Conservation (phyloP, 92 coral and sea anemone genomes). For the Bergia sp. region DNA sequence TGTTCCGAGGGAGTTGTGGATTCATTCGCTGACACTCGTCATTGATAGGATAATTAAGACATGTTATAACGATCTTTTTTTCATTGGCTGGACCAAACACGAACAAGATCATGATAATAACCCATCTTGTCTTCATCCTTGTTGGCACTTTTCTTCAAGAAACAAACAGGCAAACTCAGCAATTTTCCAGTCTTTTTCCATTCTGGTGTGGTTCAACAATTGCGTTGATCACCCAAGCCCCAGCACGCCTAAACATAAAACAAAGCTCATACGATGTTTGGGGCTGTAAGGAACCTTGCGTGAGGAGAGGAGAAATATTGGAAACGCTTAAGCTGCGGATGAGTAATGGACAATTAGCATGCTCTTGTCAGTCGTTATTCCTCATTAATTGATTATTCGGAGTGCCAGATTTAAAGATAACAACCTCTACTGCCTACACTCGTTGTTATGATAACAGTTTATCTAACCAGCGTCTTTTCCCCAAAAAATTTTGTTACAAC, state of each 20-base stretch:
- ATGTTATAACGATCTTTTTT: constrained; percentile 10
- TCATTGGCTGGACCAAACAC: constrained; percentile 8
- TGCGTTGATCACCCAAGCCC: not conserved
- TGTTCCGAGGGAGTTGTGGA: not conserved
- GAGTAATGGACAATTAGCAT: constrained; percentile 13
- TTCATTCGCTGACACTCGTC: constrained; percentile 15
- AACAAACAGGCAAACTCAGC: not conserved
- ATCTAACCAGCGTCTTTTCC: not conserved
- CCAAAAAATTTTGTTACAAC: not conserved
- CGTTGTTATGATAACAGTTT: constrained; percentile 8
- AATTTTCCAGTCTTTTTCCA: not conserved
- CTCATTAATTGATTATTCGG: not conserved
- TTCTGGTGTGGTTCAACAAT: not conserved
- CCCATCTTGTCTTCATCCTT: constrained; percentile 6
- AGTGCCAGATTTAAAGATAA: constrained; percentile 2
- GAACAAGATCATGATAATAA: not conserved
- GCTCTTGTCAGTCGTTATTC: constrained; percentile 16
- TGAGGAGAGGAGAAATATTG: constrained; percentile 1
- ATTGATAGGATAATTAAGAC: constrained; percentile 38
- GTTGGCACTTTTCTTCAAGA: not conserved
- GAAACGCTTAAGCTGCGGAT: constrained; percentile 2
- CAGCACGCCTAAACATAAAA: constrained; percentile 13
- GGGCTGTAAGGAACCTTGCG: not conserved
- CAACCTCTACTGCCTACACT: not conserved
- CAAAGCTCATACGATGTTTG: not conserved